Evolutionary conservation across 2,888 invertebrate species (phyloP).

Genomic region (Drosophila paracracens): DNA sequence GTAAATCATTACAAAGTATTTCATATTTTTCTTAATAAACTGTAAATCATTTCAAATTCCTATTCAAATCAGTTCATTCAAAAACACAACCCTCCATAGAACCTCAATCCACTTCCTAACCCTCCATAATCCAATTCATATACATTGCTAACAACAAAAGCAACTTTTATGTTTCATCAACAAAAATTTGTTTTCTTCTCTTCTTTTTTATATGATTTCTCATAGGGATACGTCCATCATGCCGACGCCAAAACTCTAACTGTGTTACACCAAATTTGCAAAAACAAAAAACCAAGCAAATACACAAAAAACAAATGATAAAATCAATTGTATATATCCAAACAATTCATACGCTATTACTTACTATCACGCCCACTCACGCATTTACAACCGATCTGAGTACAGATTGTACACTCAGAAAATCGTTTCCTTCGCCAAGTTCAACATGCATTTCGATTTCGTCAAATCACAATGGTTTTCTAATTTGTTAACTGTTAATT

Average conservation of each 20-base stretch:
- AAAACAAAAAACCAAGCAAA: slow-evolving; percentile 11
- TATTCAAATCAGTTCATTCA: slow-evolving; percentile 28
- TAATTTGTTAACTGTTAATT: slow-evolving; percentile 36
- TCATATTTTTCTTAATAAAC: slow-evolving; percentile 14
- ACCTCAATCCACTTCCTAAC: slow-evolving; percentile 19
- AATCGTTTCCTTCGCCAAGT: slow-evolving; percentile 42
- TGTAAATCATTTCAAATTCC: slow-evolving; percentile 14
- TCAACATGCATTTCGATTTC: slow-evolving; percentile 37
- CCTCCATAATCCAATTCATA: slow-evolving; percentile 18
- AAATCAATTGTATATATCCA: slow-evolving; percentile 62
- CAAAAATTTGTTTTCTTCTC: slow-evolving; percentile 71
- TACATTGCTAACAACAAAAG: slow-evolving; percentile 42
- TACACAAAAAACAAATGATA: slow-evolving; percentile 22
- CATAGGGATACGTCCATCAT: slow-evolving; percentile 80
- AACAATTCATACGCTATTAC: slow-evolving; percentile 45
- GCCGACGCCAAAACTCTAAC: slow-evolving; percentile 83
- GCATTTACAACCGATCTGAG: slow-evolving; percentile 37
- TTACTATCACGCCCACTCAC: slow-evolving; percentile 34
- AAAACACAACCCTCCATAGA: slow-evolving; percentile 5
- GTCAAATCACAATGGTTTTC: slow-evolving; percentile 33
- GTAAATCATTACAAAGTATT: slow-evolving; percentile 16
- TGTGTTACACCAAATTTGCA: slow-evolving; percentile 63
- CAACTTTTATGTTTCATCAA: slow-evolving; percentile 63
- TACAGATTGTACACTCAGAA: slow-evolving; percentile 35
- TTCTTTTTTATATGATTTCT: slow-evolving; percentile 78